These are phyloP conservation scores for Sitta europaea DNA, from an alignment of 2,113 vertebrate species.

Conservation along the genomic window DNA sequence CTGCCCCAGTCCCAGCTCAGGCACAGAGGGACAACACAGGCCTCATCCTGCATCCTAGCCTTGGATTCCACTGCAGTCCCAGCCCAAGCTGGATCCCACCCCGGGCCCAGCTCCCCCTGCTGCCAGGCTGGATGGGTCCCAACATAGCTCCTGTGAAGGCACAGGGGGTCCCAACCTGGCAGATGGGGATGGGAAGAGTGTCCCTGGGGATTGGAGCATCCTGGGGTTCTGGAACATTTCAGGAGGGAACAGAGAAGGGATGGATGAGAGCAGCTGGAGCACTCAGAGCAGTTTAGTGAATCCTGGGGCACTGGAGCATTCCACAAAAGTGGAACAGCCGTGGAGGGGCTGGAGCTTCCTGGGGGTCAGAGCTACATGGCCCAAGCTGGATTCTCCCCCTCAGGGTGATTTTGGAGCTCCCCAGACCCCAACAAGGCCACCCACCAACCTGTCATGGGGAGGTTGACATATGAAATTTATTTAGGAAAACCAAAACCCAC, in stretches of 20 bases:
- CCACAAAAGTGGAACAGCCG: background rate
- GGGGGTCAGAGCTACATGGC: background rate
- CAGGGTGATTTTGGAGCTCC: background rate
- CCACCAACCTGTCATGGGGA: background rate
- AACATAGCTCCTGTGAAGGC: background rate
- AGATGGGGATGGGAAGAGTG: background rate
- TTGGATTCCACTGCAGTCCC: background rate
- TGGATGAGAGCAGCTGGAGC: background rate
- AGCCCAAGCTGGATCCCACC: background rate
- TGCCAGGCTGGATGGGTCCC: background rate
- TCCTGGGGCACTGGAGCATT: background rate
- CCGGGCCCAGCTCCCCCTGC: background rate
- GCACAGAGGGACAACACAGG: background rate
- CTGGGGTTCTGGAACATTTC: background rate
- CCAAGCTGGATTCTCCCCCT: background rate
- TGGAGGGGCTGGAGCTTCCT: background rate
- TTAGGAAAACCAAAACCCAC: slow-evolving; percentile 64
- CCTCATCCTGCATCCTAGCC: background rate
- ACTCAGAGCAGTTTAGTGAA: background rate
- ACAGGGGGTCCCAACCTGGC: background rate
- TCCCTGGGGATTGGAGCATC: background rate
- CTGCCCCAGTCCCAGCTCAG: background rate
- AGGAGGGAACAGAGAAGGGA: background rate
- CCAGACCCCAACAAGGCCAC: background rate
- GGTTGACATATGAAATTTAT: slow-evolving; percentile 67